phyloP scores from a whole-genome alignment of 1,140 invertebrate genomes.

The Caenorhabditis remanei region DNA sequence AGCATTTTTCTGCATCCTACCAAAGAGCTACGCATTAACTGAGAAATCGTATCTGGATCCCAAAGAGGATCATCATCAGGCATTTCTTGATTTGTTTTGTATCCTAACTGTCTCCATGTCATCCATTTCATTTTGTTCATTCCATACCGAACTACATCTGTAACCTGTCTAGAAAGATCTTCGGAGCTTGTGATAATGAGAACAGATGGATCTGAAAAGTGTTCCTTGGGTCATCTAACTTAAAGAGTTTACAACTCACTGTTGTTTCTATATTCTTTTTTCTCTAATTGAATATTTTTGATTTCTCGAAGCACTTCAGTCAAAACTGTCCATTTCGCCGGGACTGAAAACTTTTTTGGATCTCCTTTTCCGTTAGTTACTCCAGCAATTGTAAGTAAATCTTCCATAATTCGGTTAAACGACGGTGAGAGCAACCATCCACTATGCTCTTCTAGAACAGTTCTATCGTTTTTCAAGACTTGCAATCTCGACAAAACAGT shows the following conservation, averaged over 20 bases:
- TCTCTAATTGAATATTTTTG: conserved; percentile 25
- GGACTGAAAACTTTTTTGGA: conserved; percentile 62
- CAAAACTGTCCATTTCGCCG: conserved; percentile 73
- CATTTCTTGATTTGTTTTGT: conserved; percentile 59
- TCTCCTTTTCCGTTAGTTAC: conserved; percentile 65
- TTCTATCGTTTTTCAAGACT: conserved; percentile 70
- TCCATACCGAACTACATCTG: conserved; percentile 67
- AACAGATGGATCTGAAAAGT: conserved; percentile 67
- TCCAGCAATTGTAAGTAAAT: conserved; percentile 69
- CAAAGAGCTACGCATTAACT: conserved; percentile 68
- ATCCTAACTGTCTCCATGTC: conserved; percentile 48
- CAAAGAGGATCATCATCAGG: conserved; percentile 68
- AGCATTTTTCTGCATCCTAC: conserved; percentile 15
- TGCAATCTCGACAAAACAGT: conserved; percentile 69
- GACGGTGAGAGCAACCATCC: conserved; percentile 74
- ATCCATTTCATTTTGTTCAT: conserved; percentile 36
- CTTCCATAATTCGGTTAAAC: conserved; percentile 69
- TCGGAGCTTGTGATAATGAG: conserved; percentile 71
- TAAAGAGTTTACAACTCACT: background rate
- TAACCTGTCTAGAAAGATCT: conserved; percentile 68
- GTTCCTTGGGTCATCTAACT: background rate
- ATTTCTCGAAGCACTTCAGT: conserved; percentile 70
- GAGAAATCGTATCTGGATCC: conserved; percentile 67
- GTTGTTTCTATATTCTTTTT: conserved; percentile 16
- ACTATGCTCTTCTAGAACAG: conserved; percentile 73